Base-by-base conservation (phyloP, 2,888 invertebrate species). In the Hydraecia micacea region DNA sequence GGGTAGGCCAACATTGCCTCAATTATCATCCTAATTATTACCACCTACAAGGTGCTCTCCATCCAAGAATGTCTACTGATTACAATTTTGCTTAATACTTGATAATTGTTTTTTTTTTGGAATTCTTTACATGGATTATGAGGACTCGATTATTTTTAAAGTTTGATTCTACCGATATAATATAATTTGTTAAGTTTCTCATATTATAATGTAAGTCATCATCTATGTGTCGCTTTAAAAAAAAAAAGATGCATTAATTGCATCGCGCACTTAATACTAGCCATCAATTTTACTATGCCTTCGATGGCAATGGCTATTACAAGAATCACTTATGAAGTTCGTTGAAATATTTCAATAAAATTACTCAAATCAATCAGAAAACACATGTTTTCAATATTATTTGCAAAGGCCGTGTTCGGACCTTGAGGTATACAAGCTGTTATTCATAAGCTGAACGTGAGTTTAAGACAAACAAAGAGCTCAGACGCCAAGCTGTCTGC, bases 401-500 rank as follows among this genome's bases (percentile, higher is more conserved):
- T 92, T 89, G 91, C 92, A 91, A 93, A 93, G 92, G 91, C 84
- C 90, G 79, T 18, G 52, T 73, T 80, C 46, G 39, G 75, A 78
- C 89, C 89, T 89, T 87, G 87, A 77, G 63, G 79, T 69, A 80
- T 68, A 83, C 84, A 85, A 82, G 83, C 83, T 83, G 85, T 78
- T 87, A 86, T 87, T 85, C 88, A 83, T 73, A 84, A 86, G 62
- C 81, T 83, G 84, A 87, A 90, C 91, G 91, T 91, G 92, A 88
- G 88, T 77, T 88, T 88, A 84, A 77, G 78, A 85, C 86, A 92
- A 91, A 89, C 85, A 89, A 92, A 93, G 88, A 83, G 91, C 90
- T 90, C 85, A 88, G 91, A 84, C 91, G 92, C 91, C 92, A 90
- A 79, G 88, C 91, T 84, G 92, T 93, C 93, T 93, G 86, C 85